Base-by-base conservation (phyloP, 2,113 vertebrate genomes). In the Chiloscyllium plagiosum region DNA sequence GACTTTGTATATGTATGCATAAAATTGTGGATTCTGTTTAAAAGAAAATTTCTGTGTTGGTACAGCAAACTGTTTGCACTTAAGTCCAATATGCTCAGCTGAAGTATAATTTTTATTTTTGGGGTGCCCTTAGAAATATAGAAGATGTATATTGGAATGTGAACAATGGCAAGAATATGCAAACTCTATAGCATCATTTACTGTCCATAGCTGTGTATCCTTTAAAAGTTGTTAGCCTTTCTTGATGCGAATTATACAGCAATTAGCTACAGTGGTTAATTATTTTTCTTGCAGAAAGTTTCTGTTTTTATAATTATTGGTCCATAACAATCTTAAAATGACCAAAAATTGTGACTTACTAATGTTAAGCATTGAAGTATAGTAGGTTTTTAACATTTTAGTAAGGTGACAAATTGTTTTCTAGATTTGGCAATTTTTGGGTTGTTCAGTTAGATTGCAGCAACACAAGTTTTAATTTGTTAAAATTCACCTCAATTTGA, bases 361-460 rank as follows among this genome's bases (percentile, higher is more conserved):
- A 15, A 20, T 89, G 4, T 15, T 89, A 29, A 29, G 52, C 50
- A 24, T 90, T 66, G 89, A 37, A 93, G 66, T 66, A 93, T 68
- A 93, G 15, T 93, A 65, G 42, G n/a, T 37, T 61, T 17, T 61
- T 65, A 92, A 17, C 20, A 7, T 66, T 90, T 47, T 68, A 33
- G n/a, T 61, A 93, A 68, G 61, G 37, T n/a, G 8, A 66, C 61
- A n/a, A 93, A 93, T 37, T 93, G 61, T 65, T 93, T 93, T 93
- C 33, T 93, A 66, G n/a, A 22, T 65, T 47, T 37, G 89, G 61
- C 89, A 93, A 17, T 42, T 65, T 86, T 92, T 66, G 65, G 61
- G 61, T 37, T 66, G 89, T 10, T 93, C n/a, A 7, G 56, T 68
- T 68, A 19, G 61, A 92, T 61, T 92, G 56, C 19, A n/a, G 33